Percentiles rank a stretch among this genome's conserved stretches.
Evolutionary conservation across 2,888 invertebrate genomes (phyloP).

Genomic region (Drosophila pseudotalamancana): DNA sequence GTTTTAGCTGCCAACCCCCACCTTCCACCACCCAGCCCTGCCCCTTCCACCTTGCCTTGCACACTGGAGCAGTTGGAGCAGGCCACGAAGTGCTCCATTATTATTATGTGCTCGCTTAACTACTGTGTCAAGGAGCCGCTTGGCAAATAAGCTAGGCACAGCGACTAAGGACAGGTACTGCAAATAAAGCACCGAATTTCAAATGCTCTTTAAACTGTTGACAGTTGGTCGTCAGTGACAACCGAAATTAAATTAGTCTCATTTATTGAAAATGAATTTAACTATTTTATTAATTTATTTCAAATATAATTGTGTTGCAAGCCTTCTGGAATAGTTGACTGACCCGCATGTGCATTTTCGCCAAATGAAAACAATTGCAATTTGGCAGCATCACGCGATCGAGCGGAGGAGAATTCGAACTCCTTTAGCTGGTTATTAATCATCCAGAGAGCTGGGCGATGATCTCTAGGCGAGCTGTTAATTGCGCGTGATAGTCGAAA

Average conservation of each 20-base stretch:
- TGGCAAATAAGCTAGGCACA: conserved; percentile 69
- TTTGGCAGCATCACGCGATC: conserved; percentile 66
- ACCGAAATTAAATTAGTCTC: too few relatives aligned
- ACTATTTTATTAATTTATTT: too few relatives aligned
- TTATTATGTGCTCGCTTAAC: conserved; percentile 71
- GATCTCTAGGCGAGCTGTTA: conserved; percentile 55
- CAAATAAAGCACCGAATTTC: not conserved
- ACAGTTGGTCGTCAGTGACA: too few relatives aligned
- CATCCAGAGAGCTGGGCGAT: conserved; percentile 43
- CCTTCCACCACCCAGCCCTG: too few relatives aligned
- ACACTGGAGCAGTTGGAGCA: conserved; percentile 1
- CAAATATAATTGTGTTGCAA: not conserved
- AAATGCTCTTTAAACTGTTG: conserved; percentile 47
- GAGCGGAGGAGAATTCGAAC: conserved; percentile 23
- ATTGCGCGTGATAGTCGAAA: conserved; percentile 74
- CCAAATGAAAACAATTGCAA: conserved; percentile 50
- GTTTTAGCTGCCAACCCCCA: too few relatives aligned
- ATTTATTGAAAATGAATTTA: too few relatives aligned
- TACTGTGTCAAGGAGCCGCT: conserved; percentile 76
- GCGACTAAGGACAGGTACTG: conserved; percentile 4
- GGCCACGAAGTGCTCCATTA: conserved; percentile 65
- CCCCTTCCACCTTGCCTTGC: not conserved
- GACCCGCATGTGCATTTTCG: not conserved
- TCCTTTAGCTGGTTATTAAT: conserved; percentile 59
- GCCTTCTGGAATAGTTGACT: not conserved